Conservation (phyloP, 2,113 vertebrate species). For the Erpornis zantholeuca region DNA sequence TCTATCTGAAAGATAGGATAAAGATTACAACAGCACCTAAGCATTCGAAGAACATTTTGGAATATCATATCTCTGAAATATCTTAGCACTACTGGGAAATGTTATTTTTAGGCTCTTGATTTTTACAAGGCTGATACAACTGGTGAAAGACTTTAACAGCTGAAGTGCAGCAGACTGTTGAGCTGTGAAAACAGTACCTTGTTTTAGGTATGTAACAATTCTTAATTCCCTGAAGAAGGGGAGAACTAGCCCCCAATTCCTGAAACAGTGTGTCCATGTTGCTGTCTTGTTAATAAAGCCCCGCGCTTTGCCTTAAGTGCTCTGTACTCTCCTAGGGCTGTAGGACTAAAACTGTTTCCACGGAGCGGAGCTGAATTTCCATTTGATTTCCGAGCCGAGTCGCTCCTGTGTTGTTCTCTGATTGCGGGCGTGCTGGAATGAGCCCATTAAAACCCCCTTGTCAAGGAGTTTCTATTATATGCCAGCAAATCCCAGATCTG, state of each 20-base stretch:
- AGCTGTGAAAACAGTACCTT: background rate
- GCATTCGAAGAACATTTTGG: background rate
- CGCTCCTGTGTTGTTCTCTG: accelerated
- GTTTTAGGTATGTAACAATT: background rate
- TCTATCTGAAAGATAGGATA: background rate
- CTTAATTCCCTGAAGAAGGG: background rate
- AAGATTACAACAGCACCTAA: background rate
- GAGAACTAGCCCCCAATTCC: background rate
- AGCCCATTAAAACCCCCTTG: background rate
- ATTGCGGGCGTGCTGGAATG: background rate
- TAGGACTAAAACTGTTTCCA: background rate
- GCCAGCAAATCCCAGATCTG: background rate
- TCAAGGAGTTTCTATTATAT: background rate
- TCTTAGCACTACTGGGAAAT: background rate
- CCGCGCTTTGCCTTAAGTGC: background rate
- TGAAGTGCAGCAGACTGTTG: background rate
- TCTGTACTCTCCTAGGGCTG: background rate
- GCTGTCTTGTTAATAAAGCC: background rate
- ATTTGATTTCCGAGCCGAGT: accelerated
- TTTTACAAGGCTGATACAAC: background rate
- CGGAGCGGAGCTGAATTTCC: background rate
- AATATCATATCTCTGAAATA: background rate
- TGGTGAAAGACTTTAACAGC: background rate
- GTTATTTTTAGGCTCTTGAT: background rate
- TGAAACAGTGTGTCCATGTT: accelerated